Evolutionary conservation across 2,888 invertebrate species (phyloP).

Genomic region (Scaptomyza flava): DNA sequence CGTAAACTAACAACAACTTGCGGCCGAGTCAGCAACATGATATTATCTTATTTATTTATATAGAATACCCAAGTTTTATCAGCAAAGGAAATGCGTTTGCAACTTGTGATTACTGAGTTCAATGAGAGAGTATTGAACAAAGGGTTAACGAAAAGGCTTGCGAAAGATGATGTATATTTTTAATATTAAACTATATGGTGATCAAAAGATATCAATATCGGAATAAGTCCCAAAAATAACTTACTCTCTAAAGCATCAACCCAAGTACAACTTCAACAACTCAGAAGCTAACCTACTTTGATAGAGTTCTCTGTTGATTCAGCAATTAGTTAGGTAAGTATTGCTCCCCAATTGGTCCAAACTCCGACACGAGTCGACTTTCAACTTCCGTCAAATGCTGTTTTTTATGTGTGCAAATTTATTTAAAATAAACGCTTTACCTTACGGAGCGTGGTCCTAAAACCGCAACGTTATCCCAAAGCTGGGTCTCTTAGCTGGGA

Average conservation of each 20-base stretch:
- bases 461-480: conserved; percentile 20
- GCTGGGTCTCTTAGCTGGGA: conserved; percentile 10
- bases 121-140: too few species aligned
- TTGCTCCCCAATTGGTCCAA: conserved; percentile 1
- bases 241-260: too few species aligned
- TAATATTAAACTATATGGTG: too few species aligned
- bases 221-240: too few species aligned
- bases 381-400: conserved; percentile 2
- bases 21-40: neutral
- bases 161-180: too few species aligned
- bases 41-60: neutral
- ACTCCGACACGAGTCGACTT: neutral
- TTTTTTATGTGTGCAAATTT: conserved; percentile 66
- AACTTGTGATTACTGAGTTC: too few species aligned
- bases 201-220: too few species aligned
- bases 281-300: neutral
- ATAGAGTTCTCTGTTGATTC: neutral
- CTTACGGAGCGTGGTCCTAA: neutral
- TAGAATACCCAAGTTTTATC: neutral
- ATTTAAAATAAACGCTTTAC: conserved; percentile 67
- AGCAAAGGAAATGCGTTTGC: too few species aligned
- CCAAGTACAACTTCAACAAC: neutral
- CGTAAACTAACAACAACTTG: conserved; percentile 8
- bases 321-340: neutral
- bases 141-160: too few species aligned